Evolutionary conservation across 2,888 invertebrate species (phyloP), one percentile per base, ranked within the genome.

Genomic region (Taphrorychus bicolor): DNA sequence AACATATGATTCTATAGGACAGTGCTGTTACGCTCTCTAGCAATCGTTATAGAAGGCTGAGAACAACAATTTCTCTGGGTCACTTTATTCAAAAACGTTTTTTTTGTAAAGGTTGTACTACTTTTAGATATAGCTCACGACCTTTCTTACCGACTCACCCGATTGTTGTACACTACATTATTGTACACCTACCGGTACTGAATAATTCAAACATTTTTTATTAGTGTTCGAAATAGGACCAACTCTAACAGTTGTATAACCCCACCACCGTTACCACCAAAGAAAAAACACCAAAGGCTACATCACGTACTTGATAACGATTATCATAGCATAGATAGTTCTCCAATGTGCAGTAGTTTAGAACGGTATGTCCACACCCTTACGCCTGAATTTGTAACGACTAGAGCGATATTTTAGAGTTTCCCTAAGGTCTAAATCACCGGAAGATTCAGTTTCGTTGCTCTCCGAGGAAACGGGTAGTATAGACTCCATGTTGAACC

Each of bases 401-500:
- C 45, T 5, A 45, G 11, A 32, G 11, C 32, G 11, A 32, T 32
- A 32, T 64, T 66, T 9, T 49, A 87, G 87, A 76, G 84, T 91
- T 73, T 92, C 92, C 0, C 85, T 92, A 70, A 87, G 92, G 74
- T 93, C 93, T 45, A 89, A 91, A 75, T 89, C 89, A 16, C 89
- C 89, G 14, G 89, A 89, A 79, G 90, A 90, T 81, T 89, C 89
- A 69, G 88, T 87, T 76, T 89, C 89, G 69, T 83, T 89, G 71
- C 82, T 87, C 61, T 87, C 87, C 68, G 87, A 86, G 73, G 91
- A 92, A 74, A 91, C 90, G 61, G 93, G 94, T 59, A 95, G 95
- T 74, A 84, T 94, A 75, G 94, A 95, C 82, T 95, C 95, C 0
- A 92, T 94, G 82, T 83, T 94, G 75, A 95, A 95, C 83, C 91